Percentiles rank a stretch among this genome's conserved stretches.
phyloP scores from a whole-genome alignment of 2,888 invertebrate species.

The Andrena flavipes region DNA sequence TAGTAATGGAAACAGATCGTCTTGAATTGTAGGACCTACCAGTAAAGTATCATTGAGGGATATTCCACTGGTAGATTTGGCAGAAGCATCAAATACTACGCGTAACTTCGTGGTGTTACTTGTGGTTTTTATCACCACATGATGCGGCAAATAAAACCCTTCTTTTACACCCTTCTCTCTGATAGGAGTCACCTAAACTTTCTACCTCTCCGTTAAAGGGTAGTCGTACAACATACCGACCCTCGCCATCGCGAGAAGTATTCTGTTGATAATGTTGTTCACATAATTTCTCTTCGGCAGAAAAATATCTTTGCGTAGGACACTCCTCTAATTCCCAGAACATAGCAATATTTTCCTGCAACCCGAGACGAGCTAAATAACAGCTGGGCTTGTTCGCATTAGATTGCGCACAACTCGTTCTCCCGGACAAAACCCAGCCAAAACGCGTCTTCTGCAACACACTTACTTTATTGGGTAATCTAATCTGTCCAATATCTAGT shows the following conservation, averaged over 20 bases:
- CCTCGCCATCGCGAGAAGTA: not conserved
- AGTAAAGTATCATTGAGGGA: not conserved
- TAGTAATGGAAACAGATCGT: not conserved
- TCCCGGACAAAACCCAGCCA: not conserved
- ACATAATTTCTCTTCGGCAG: not conserved
- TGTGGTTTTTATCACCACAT: not conserved
- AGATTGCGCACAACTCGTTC: not conserved
- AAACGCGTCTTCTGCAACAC: slow-evolving; percentile 9
- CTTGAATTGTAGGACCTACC: not conserved
- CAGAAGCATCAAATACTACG: not conserved
- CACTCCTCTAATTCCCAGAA: slow-evolving; percentile 12
- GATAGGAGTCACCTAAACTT: not conserved
- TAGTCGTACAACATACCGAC: not conserved
- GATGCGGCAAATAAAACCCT: not conserved
- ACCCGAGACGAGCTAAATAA: not conserved
- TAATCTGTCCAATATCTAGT: not conserved
- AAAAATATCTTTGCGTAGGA: not conserved
- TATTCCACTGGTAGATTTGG: not conserved
- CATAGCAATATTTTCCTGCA: not conserved
- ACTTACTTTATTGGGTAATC: not conserved
- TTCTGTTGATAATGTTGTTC: not conserved
- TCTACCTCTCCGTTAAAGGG: not conserved
- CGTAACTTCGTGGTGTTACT: not conserved
- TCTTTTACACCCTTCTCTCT: not conserved
- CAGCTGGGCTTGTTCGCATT: not conserved